Conservation (phyloP, 2,113 vertebrate genomes). For the Tychaedon coryphoeus region DNA sequence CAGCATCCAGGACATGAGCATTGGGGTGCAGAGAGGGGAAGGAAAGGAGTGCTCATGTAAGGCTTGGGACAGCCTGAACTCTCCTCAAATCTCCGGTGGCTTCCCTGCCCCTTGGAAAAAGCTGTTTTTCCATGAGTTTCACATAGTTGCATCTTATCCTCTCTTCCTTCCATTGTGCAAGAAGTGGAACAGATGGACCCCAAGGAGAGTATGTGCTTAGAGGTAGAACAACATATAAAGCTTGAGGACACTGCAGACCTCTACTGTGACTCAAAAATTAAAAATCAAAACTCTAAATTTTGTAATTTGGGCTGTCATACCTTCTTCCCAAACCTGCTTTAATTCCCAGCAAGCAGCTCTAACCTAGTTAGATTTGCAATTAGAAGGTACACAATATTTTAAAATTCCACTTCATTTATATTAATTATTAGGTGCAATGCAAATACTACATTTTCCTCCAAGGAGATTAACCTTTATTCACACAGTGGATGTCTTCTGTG, state of each 20-base stretch:
- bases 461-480: constrained; percentile 34
- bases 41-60: neutral
- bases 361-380: neutral
- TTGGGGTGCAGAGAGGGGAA: neutral
- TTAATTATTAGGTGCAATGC: neutral
- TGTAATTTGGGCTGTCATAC: neutral
- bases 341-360: neutral
- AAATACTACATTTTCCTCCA: neutral
- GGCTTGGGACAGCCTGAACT: neutral
- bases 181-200: neutral
- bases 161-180: neutral
- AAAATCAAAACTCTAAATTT: neutral
- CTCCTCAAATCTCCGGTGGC: neutral
- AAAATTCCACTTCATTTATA: neutral
- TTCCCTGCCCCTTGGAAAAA: neutral
- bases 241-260: neutral
- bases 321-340: neutral
- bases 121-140: neutral
- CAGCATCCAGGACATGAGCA: neutral
- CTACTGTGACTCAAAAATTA: neutral
- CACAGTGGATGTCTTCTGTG: neutral
- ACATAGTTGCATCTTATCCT: neutral
- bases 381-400: neutral
- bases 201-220: neutral
- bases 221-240: neutral